phyloP scores from a whole-genome alignment of 2,113 vertebrate species.

The Cinclus cinclus region DNA sequence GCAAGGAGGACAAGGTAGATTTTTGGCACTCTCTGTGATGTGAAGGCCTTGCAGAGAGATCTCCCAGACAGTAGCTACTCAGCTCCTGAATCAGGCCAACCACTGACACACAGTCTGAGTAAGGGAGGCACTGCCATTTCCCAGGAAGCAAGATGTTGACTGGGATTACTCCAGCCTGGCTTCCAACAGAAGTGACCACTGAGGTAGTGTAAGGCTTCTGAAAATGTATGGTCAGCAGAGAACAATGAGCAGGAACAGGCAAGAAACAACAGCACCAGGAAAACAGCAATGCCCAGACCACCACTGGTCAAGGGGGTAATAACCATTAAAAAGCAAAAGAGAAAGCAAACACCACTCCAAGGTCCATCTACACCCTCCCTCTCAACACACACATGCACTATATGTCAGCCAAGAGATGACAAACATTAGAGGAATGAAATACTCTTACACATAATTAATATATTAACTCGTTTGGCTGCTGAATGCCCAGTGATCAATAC shows the following conservation, averaged over 20 bases:
- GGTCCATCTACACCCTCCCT: not conserved
- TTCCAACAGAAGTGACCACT: not conserved
- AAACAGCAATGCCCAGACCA: not conserved
- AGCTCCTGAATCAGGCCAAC: not conserved
- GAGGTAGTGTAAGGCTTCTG: not conserved
- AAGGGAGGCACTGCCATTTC: not conserved
- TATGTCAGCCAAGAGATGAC: not conserved
- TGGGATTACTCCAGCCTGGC: not conserved
- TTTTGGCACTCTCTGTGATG: not conserved
- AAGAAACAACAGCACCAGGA: not conserved
- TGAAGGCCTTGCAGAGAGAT: not conserved
- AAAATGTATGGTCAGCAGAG: not conserved
- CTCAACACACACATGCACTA: rapidly evolving
- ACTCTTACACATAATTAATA: not conserved
- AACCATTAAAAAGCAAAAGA: not conserved
- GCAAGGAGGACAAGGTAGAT: not conserved
- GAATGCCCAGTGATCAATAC: conserved; percentile 25
- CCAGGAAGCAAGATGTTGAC: not conserved
- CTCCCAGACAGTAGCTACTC: not conserved
- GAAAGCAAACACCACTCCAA: not conserved
- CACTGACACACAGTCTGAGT: not conserved
- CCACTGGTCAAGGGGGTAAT: not conserved
- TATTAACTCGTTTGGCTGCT: not conserved
- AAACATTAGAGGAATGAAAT: not conserved
- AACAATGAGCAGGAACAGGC: not conserved